phyloP scores from a whole-genome alignment of 2,113 vertebrate genomes.

The Eptesicus fuscus region DNA sequence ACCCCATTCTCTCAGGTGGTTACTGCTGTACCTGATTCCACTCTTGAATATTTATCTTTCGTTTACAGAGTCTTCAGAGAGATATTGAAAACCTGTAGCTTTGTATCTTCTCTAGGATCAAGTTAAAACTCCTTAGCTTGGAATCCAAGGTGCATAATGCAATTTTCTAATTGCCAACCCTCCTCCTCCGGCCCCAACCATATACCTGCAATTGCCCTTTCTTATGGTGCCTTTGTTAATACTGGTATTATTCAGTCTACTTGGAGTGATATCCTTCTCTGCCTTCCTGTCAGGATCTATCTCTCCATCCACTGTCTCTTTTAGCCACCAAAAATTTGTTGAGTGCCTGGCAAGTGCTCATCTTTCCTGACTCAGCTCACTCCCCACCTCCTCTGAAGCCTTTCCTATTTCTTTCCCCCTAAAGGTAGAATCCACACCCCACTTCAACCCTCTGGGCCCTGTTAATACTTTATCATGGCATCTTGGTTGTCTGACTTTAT shows the following conservation, averaged over 20 bases:
- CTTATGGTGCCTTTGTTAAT: not conserved
- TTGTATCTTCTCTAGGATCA: not conserved
- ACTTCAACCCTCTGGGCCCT: not conserved
- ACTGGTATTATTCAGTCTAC: not conserved
- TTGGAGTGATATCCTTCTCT: not conserved
- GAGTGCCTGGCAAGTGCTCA: not conserved
- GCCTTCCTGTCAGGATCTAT: not conserved
- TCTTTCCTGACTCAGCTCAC: not conserved
- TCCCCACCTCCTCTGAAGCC: not conserved
- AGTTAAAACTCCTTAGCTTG: not conserved
- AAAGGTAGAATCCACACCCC: not conserved
- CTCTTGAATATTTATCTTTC: not conserved
- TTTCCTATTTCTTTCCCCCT: not conserved
- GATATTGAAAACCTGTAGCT: not conserved
- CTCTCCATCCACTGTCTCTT: not conserved
- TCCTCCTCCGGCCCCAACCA: not conserved
- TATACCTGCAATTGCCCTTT: not conserved
- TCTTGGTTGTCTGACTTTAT: not conserved
- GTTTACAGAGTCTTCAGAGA: not conserved
- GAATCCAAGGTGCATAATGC: not conserved
- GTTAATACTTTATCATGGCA: not conserved
- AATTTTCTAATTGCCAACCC: not conserved
- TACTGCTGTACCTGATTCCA: not conserved
- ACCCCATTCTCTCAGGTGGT: not conserved
- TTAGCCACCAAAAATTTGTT: not conserved